Conservation (phyloP, 2,888 invertebrate genomes). For the Drosophila emarginata region DNA sequence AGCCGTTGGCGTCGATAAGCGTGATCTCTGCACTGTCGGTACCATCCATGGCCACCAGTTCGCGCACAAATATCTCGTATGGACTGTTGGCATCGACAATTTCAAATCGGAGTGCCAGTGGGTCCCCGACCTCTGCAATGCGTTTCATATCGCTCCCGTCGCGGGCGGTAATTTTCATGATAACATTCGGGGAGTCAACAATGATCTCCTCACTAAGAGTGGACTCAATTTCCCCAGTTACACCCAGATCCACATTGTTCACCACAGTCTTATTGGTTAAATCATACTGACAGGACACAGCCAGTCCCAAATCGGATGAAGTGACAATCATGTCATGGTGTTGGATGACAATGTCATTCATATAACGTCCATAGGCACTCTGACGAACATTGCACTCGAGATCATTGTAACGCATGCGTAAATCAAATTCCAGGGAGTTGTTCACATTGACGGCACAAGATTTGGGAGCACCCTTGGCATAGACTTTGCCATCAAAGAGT, state of each 20-base stretch:
- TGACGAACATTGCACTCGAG: conserved; percentile 95
- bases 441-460: conserved; percentile 95
- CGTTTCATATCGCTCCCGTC: conserved; percentile 92
- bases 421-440: conserved; percentile 93
- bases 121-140: conserved; percentile 95
- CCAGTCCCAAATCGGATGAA: conserved; percentile 94
- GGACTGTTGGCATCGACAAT: conserved; percentile 95
- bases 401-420: conserved; percentile 95
- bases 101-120: conserved; percentile 93
- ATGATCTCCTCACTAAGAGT: conserved; percentile 94
- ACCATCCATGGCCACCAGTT: conserved; percentile 96
- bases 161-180: conserved; percentile 94
- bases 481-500: conserved; percentile 95
- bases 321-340: conserved; percentile 97
- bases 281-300: conserved; percentile 96
- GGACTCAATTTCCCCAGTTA: conserved; percentile 92
- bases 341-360: conserved; percentile 96
- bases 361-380: conserved; percentile 90
- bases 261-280: conserved; percentile 96
- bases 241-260: conserved; percentile 94
- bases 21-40: conserved; percentile 96
- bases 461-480: conserved; percentile 96
- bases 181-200: conserved; percentile 96
- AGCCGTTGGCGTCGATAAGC: conserved; percentile 94
- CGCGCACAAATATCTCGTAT: conserved; percentile 96